Evolutionary conservation across 2,888 invertebrate genomes (phyloP).

Genomic region (Aquatica leii): DNA sequence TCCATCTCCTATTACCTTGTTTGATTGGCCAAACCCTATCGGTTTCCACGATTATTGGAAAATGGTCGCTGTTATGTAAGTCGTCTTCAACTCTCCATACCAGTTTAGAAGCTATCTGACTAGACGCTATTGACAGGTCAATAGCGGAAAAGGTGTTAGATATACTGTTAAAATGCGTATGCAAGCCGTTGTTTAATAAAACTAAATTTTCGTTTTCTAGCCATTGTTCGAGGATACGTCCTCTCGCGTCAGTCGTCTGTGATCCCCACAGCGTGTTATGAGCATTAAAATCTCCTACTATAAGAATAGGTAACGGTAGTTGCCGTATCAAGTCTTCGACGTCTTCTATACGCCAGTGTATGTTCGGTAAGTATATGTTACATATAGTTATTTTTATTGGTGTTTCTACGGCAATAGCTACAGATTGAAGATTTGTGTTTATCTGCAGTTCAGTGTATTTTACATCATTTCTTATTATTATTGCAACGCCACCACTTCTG

Average conservation of each 20-base stretch:
- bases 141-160: not conserved
- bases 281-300: not conserved
- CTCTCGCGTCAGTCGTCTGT: not conserved
- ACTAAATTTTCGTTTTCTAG: not conserved
- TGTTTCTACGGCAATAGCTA: too few relatives aligned
- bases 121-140: not conserved
- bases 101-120: not conserved
- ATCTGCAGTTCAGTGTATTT: too few relatives aligned
- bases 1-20: not conserved
- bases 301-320: not conserved
- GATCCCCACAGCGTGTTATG: conserved; percentile 1
- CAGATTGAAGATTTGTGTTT: too few relatives aligned
- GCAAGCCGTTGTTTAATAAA: not conserved
- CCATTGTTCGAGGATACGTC: not conserved
- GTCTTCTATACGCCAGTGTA: not conserved
- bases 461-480: too few relatives aligned
- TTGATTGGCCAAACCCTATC: not conserved
- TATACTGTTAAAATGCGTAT: not conserved
- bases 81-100: not conserved
- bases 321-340: not conserved
- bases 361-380: conserved; percentile 1
- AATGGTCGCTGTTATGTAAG: not conserved
- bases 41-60: not conserved
- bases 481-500: too few relatives aligned
- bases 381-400: too few relatives aligned